Percentiles rank a stretch among this genome's conserved stretches.
Evolutionary conservation across 2,113 vertebrate species (phyloP).

Genomic region (Cathartes aura): DNA sequence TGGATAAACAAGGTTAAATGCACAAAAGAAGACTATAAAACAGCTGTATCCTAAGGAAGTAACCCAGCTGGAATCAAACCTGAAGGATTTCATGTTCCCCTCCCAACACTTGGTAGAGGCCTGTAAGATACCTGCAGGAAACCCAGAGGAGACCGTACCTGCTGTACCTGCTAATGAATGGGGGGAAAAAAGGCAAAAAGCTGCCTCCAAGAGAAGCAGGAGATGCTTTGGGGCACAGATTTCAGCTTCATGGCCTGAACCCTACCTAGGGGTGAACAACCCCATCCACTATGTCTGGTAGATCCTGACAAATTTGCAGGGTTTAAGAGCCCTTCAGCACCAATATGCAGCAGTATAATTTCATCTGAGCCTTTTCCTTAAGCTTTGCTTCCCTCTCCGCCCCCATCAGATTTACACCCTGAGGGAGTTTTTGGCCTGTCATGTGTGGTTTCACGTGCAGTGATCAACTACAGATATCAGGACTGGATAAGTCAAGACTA

Average conservation of each 20-base stretch:
- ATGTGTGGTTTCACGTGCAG: not conserved
- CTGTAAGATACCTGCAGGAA: not conserved
- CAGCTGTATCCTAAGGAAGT: not conserved
- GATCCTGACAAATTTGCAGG: not conserved
- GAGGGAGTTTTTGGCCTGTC: not conserved
- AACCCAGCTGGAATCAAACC: not conserved
- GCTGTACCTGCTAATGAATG: not conserved
- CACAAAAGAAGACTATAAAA: not conserved
- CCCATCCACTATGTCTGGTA: not conserved
- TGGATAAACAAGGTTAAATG: not conserved
- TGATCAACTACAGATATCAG: not conserved
- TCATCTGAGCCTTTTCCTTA: not conserved
- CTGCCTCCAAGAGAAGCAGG: not conserved
- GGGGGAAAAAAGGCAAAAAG: not conserved
- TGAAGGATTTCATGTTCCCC: not conserved
- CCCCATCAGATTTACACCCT: not conserved
- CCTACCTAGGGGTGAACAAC: not conserved
- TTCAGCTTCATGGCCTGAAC: not conserved
- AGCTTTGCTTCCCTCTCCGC: not conserved
- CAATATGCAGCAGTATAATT: fast-evolving
- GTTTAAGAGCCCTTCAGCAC: not conserved
- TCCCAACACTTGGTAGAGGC: not conserved
- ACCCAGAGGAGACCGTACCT: not conserved
- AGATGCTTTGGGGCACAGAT: not conserved
- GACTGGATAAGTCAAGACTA: not conserved